Evolutionary conservation across 2,113 vertebrate species (phyloP).

Genomic region (Nycticebus coucang): DNA sequence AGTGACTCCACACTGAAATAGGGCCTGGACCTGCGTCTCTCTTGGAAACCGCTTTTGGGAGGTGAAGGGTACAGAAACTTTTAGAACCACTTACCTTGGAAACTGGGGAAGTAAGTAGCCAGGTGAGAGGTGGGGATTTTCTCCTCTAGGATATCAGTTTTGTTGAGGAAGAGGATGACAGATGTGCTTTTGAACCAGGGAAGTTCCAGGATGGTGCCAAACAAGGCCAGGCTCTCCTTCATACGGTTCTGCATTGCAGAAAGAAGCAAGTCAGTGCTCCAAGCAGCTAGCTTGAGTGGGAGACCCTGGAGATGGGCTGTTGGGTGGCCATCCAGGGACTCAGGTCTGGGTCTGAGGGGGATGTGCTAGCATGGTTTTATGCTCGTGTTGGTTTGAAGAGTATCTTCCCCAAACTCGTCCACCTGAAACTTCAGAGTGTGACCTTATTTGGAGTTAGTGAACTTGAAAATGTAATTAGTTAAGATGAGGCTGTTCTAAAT

Average conservation of each 20-base stretch:
- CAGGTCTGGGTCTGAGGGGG: not conserved
- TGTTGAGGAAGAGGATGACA: constrained; percentile 96
- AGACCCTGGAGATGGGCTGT: not conserved
- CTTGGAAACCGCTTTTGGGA: not conserved
- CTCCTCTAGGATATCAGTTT: constrained; percentile 93
- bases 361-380: not conserved
- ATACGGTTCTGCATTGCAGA: constrained; percentile 90
- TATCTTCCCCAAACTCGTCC: too few species aligned
- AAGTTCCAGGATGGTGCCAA: constrained; percentile 92
- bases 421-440: not conserved
- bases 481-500: not conserved
- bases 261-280: fast-evolving
- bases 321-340: not conserved
- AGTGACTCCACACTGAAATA: fast-evolving
- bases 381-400: not conserved
- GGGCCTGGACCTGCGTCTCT: not conserved
- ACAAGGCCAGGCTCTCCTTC: constrained; percentile 93
- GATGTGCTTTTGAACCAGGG: constrained; percentile 90
- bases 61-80: not conserved
- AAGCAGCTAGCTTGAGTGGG: fast-evolving
- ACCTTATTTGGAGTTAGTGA: not conserved
- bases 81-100: constrained; percentile 84
- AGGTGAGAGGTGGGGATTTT: constrained; percentile 92
- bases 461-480: not conserved
- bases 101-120: constrained; percentile 88